Conservation (phyloP, 2,888 invertebrate genomes). For the Dascillus cervinus region DNA sequence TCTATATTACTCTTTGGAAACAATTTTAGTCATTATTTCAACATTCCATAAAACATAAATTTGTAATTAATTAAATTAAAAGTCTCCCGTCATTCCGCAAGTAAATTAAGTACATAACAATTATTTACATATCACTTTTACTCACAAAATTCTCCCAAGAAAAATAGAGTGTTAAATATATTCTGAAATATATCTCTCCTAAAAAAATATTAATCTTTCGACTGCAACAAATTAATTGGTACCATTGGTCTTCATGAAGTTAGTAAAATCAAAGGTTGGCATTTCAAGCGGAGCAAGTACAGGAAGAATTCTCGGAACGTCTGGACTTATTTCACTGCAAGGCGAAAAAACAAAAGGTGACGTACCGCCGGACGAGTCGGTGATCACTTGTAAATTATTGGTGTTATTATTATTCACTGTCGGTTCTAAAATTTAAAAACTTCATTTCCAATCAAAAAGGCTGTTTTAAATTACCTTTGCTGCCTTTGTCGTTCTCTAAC, state of each 20-base stretch:
- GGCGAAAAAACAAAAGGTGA: constrained; percentile 42
- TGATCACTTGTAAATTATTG: constrained; percentile 33
- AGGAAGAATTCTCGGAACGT: constrained; percentile 38
- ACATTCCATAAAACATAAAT: too few species aligned
- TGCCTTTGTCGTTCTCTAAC: constrained; percentile 46
- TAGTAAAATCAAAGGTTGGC: constrained; percentile 50
- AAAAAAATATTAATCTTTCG: too few species aligned
- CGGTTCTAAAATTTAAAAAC: not conserved
- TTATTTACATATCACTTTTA: too few species aligned
- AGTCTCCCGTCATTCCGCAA: too few species aligned
- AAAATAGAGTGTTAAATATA: too few species aligned
- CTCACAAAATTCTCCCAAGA: too few species aligned
- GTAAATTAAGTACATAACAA: too few species aligned
- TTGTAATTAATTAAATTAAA: too few species aligned
- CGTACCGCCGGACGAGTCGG: constrained; percentile 39
- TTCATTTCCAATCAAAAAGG: not conserved
- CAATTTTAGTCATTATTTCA: too few species aligned
- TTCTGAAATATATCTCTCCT: too few species aligned
- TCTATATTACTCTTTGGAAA: too few species aligned
- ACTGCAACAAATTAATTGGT: too few species aligned
- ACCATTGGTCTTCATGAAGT: constrained; percentile 11
- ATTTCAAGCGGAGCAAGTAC: constrained; percentile 54
- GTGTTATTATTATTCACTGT: constrained; percentile 17
- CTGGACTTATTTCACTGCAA: constrained; percentile 39
- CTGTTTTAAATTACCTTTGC: constrained; percentile 1